Percentiles rank a stretch among this genome's conserved stretches.
Conservation (phyloP, 1,140 invertebrate species). For the Solen grandis region DNA sequence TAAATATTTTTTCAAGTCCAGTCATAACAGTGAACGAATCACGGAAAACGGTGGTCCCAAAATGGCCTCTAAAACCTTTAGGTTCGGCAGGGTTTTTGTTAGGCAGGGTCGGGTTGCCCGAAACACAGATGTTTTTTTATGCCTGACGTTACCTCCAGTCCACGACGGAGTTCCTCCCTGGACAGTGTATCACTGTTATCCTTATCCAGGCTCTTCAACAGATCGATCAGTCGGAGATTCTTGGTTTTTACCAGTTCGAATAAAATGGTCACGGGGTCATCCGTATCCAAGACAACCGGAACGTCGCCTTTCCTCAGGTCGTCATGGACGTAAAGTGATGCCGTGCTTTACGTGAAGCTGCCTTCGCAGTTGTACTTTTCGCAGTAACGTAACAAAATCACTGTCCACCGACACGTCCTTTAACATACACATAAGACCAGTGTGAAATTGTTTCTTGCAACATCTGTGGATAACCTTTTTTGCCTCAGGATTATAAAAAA, state of each 20-base stretch:
- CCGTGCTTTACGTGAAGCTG: constrained; percentile 63
- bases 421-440: too few species aligned
- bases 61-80: too few species aligned
- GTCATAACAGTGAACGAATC: too few species aligned
- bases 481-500: too few species aligned
- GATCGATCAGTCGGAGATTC: constrained; percentile 71
- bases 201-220: constrained; percentile 70
- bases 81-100: too few species aligned
- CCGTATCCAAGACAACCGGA: constrained; percentile 66
- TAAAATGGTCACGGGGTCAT: constrained; percentile 69
- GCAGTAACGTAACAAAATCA: constrained; percentile 64
- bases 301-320: constrained; percentile 62
- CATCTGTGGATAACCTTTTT: not conserved
- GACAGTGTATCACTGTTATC: constrained; percentile 70
- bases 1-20: too few species aligned
- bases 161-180: constrained; percentile 69
- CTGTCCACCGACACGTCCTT: constrained; percentile 71
- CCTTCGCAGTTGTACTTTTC: constrained; percentile 59
- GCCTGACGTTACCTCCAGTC: constrained; percentile 65
- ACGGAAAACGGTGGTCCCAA: too few species aligned
- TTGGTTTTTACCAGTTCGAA: constrained; percentile 73
- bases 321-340: constrained; percentile 67
- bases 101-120: too few species aligned
- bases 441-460: too few species aligned
- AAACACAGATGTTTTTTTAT: too few species aligned